Conservation (phyloP, 2,113 vertebrate genomes). For the Galbula dea region DNA sequence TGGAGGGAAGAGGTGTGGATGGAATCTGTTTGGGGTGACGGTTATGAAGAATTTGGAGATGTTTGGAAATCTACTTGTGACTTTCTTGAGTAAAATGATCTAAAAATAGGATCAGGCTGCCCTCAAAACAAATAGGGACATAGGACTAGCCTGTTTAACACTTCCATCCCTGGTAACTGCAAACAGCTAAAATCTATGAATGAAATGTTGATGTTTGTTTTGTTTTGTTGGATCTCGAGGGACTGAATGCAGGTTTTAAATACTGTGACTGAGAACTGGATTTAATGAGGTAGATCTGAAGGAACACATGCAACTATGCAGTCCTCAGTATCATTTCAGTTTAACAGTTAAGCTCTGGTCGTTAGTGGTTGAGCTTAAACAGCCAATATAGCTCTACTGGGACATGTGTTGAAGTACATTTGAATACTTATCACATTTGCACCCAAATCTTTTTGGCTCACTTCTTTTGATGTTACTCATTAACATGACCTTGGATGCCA, state of each 20-base stretch:
- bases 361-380: neutral
- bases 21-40: neutral
- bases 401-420: neutral
- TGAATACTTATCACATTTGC: neutral
- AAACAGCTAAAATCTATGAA: neutral
- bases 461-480: neutral
- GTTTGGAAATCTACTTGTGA: neutral
- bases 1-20: accelerated
- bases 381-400: neutral
- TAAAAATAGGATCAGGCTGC: neutral
- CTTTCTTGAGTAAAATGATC: neutral
- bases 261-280: neutral
- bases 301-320: neutral
- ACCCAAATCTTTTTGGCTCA: neutral
- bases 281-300: neutral
- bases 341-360: neutral
- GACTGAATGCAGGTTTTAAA: neutral
- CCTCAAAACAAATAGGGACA: neutral
- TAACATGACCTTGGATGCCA: neutral
- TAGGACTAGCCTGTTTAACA: neutral
- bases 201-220: neutral
- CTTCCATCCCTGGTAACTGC: neutral
- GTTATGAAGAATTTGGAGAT: neutral
- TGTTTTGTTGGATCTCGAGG: neutral
- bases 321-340: neutral